Percentiles rank a stretch among this genome's conserved stretches.
Evolutionary conservation across 2,888 invertebrate genomes (phyloP).

Genomic region (Gari tellinella): DNA sequence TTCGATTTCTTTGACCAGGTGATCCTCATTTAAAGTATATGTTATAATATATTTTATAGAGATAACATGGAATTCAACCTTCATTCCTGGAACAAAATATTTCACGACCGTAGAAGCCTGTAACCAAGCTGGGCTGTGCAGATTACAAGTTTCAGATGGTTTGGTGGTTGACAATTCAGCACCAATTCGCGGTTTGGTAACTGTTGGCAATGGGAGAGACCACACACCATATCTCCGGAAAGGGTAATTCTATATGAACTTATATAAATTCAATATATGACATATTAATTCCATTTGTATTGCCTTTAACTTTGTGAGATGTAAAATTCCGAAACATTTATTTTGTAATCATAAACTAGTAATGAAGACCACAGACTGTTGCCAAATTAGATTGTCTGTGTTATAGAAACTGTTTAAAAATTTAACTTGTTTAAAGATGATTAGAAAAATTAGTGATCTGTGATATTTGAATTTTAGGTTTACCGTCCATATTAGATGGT

Average conservation of each 20-base stretch:
- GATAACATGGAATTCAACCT: slow-evolving; percentile 48
- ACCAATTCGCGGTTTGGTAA: slow-evolving; percentile 58
- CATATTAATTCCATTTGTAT: too few relatives aligned
- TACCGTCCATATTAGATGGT: slow-evolving; percentile 31
- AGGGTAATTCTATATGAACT: slow-evolving; percentile 38
- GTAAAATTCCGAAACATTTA: too few relatives aligned
- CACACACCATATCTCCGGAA: slow-evolving; percentile 42
- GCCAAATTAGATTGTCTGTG: too few relatives aligned
- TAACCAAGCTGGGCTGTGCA: slow-evolving; percentile 62
- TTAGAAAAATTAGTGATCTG: too few relatives aligned
- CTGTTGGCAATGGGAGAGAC: slow-evolving; percentile 29
- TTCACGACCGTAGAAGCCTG: slow-evolving; percentile 60
- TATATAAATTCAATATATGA: too few relatives aligned
- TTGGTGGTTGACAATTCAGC: slow-evolving; percentile 62
- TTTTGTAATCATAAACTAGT: too few relatives aligned
- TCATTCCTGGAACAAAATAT: slow-evolving; percentile 53
- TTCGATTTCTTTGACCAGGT: too few relatives aligned
- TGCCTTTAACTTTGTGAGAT: too few relatives aligned
- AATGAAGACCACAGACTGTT: too few relatives aligned
- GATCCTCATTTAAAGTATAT: too few relatives aligned
- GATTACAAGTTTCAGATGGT: slow-evolving; percentile 51
- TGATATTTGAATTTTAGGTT: slow-evolving; percentile 36
- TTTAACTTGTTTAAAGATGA: too few relatives aligned
- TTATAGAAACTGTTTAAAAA: too few relatives aligned
- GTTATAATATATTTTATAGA: slow-evolving; percentile 1